Conservation (phyloP, 2,888 invertebrate genomes). For the Rotaria socialis region DNA sequence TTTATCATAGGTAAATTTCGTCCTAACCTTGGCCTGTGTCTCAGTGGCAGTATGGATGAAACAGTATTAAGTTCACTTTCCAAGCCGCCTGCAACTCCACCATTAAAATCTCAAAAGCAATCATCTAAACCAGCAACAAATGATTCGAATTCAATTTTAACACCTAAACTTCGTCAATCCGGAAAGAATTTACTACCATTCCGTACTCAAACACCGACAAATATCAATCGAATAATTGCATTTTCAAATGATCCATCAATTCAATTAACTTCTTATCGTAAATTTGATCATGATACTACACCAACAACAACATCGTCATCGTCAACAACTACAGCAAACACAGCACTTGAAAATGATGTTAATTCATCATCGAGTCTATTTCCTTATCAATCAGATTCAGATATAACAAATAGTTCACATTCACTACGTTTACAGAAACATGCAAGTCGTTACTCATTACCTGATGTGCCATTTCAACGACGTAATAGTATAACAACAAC, state of each 20-base stretch:
- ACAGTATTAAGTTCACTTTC: background rate
- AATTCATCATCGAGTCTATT: background rate
- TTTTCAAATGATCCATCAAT: slow-evolving; percentile 27
- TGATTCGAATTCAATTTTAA: background rate
- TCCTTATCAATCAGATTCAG: slow-evolving; percentile 17
- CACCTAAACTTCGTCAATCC: background rate
- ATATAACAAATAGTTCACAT: background rate
- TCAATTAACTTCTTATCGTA: slow-evolving; percentile 18
- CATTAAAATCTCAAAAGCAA: background rate
- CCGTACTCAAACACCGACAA: slow-evolving; percentile 29
- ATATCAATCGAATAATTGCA: background rate
- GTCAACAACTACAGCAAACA: background rate
- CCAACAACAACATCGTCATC: background rate
- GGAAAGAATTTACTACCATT: background rate
- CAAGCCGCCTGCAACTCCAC: background rate
- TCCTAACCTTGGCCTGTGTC: background rate
- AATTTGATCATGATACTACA: background rate
- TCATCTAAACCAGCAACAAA: background rate
- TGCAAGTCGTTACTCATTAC: slow-evolving; percentile 11
- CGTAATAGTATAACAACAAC: background rate
- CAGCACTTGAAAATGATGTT: background rate
- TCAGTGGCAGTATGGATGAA: background rate
- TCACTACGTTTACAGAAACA: slow-evolving; percentile 12
- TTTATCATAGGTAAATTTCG: slow-evolving; percentile 5
- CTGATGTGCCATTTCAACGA: slow-evolving; percentile 23